Percentiles rank a stretch among this genome's conserved stretches.
These are phyloP conservation scores for Xylocampa areola DNA, from an alignment of 2,888 invertebrate species.

Conservation along the genomic window DNA sequence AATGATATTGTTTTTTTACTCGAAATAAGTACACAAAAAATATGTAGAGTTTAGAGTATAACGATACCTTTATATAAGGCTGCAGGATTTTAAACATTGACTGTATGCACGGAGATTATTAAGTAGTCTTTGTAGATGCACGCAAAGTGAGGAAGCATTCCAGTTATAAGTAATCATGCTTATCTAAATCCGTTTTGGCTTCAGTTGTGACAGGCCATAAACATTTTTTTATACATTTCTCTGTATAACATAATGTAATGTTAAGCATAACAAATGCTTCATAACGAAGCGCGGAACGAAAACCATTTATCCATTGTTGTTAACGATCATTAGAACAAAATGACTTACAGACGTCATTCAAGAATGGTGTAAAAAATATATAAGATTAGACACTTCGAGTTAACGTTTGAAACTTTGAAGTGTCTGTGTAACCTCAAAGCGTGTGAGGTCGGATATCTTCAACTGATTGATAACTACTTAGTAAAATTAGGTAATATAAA, in stretches of 20 bases:
- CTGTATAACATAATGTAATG: constrained; percentile 23
- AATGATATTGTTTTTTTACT: constrained; percentile 6
- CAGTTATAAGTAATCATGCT: not conserved
- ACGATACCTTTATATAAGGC: no score
- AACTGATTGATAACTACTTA: constrained; percentile 55
- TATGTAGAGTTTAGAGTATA: not conserved
- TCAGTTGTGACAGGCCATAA: constrained; percentile 31
- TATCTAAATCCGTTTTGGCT: constrained; percentile 4
- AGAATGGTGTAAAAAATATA: constrained; percentile 36
- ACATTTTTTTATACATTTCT: constrained; percentile 8
- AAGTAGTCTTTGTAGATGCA: not conserved
- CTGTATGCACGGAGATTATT: not conserved
- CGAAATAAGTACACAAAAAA: not conserved
- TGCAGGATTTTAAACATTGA: not conserved
- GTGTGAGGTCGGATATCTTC: constrained; percentile 58
- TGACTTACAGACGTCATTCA: constrained; percentile 39
- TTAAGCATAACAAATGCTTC: constrained; percentile 42
- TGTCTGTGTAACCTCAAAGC: constrained; percentile 50
- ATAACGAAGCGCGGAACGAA: constrained; percentile 36
- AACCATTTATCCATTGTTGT: constrained; percentile 47
- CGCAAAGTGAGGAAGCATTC: not conserved
- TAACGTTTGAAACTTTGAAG: constrained; percentile 28
- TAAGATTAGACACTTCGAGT: constrained; percentile 42
- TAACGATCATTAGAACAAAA: constrained; percentile 52
- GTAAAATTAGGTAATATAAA: constrained; percentile 53